A percentile compares a stretch with the other conserved stretches of the same genome.
phyloP scores from a whole-genome alignment of 2,113 vertebrate species.

The Lipophrys pholis region DNA sequence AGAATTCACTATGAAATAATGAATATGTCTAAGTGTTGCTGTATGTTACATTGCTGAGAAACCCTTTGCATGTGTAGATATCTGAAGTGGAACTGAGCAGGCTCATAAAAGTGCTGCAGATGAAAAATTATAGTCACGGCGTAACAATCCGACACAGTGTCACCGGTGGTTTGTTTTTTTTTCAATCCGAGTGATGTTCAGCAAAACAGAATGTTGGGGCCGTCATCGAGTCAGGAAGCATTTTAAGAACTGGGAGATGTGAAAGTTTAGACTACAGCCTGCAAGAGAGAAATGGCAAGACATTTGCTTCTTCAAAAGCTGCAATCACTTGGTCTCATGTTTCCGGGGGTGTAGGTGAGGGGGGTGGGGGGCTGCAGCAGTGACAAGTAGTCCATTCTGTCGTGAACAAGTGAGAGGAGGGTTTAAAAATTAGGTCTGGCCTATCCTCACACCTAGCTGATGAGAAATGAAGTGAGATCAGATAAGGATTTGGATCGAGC shows the following conservation, averaged over 20 bases:
- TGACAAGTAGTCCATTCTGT: constrained; percentile 63
- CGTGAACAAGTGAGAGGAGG: constrained; percentile 15
- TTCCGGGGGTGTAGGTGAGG: constrained; percentile 35
- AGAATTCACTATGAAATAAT: constrained; percentile 59
- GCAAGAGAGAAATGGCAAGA: constrained; percentile 35
- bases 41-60: constrained; percentile 32
- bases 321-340: constrained; percentile 63
- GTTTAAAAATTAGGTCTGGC: constrained; percentile 35
- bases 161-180: constrained; percentile 42
- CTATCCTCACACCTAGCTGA: constrained; percentile 70
- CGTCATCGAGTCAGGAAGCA: constrained; percentile 48
- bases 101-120: constrained; percentile 3
- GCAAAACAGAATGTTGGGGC: constrained; percentile 43
- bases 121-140: constrained; percentile 24
- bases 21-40: constrained; percentile 46
- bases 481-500: constrained; percentile 75
- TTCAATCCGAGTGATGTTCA: constrained; percentile 27
- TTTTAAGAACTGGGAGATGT: constrained; percentile 54
- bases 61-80: constrained; percentile 3
- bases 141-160: constrained; percentile 39
- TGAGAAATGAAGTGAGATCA: constrained; percentile 81
- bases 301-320: constrained; percentile 38
- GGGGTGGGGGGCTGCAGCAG: constrained; percentile 20
- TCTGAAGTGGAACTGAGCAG: constrained; percentile 19
- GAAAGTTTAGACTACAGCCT: constrained; percentile 37